Evolutionary conservation across 1,140 invertebrate species (phyloP), one percentile per base, ranked within the genome.

Genomic region (Brachionus plicatilis): DNA sequence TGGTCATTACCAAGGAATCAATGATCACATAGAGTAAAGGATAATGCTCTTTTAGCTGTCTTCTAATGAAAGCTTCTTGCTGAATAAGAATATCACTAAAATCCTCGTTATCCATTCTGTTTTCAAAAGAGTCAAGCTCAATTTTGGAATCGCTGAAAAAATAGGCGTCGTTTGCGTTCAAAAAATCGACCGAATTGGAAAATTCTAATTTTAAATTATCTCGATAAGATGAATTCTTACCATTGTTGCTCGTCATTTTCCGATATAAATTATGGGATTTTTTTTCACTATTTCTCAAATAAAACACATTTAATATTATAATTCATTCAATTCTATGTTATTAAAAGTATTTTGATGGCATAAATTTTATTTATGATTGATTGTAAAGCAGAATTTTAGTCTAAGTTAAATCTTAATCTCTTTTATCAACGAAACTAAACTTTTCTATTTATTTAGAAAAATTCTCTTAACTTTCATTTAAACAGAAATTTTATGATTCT

Each of bases 181-280:
- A 76, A 76, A 76, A 76, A 33, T 76, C 72, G 7, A 76, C 72
- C 4, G 72, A 76, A 76, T 76, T 76, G 12, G 72, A 76, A 76
- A 45, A 76, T 14, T 76, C 43, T 11, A 76, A 24, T 27, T 76
- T 76, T 29, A 76, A 53, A 45, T 45, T 76, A 27, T 76, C 20
- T 8, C 43, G 43, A 76, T 47, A 50, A 47, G 45, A 76, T 53
- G 72, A 45, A 8, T 45, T 45, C 3, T 45, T 45, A 50, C 72
- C 72, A 50, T 47, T 45, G 11, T 29, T 50, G 17, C 17, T 47
- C 20, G 47, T n/a, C 72, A 76, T 50, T 50, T 76, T 47, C 24
- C 1, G 20, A 27, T 37, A 60, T 60, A 60, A 60, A 60, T 60
- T 60, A 60, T 60, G 20, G 53, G 53, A 60, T 20, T 60, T 60